Evolutionary conservation across 2,888 invertebrate species (phyloP), one percentile per base, ranked within the genome.

Genomic region (Noctua comes): DNA sequence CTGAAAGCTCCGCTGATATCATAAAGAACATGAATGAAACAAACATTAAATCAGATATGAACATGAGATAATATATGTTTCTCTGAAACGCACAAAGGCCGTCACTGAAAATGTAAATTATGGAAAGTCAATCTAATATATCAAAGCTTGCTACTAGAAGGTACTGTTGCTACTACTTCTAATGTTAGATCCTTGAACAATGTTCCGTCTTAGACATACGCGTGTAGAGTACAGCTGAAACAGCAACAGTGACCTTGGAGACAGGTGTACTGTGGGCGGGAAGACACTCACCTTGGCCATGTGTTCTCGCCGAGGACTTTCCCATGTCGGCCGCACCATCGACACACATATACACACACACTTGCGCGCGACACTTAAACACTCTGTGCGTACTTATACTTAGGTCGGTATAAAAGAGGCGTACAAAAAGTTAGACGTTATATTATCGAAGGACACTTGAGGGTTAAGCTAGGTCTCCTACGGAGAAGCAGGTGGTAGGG

Each of bases 221-320:
- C 76, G 80, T 82, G 68, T 80, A 73, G 3, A 69, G 69, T 73
- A 74, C 72, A 73, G 62, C 8, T 80, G 82, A 86, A 89, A 88
- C 89, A 88, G 79, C 86, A 89, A 88, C 76, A 78, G 83, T 80
- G 90, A 85, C 93, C 93, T 93, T 93, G 91, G 87, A 85, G 91
- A 90, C 94, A 93, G 91, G 90, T 94, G 94, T 90, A 90, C 88
- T 81, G 83, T 85, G 88, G 89, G 90, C 89, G 88, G 88, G 83
- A 89, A 85, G 88, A 86, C 90, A 95, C 97, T 97, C 92, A 97
- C 97, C 97, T 97, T 97, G 97, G 93, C 97, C 97, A 95, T 97
- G 96, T 97, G 97, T 96, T 96, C 96, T 97, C 93, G 96, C 96
- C 95, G 97, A 97, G 96, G 97, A 97, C 94, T 97, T 97, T 97